phyloP scores from a whole-genome alignment of 35 echinoderm and acorn worm genomes.

The Lytechinus variegatus region DNA sequence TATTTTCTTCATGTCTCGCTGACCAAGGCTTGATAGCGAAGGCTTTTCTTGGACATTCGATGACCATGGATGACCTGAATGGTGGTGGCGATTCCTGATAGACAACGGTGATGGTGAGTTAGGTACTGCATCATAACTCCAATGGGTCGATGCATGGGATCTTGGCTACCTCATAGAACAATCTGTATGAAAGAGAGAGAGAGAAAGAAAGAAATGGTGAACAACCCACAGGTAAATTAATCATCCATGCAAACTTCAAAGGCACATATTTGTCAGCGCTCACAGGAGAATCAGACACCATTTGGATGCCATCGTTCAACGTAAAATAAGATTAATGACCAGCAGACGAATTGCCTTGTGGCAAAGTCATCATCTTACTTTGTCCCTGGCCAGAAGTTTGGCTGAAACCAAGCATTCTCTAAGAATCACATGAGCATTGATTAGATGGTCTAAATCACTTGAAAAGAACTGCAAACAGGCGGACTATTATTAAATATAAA shows the following conservation, averaged over 20 bases:
- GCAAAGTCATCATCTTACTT: no score
- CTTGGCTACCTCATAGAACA: slow-evolving; percentile 95
- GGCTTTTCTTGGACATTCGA: neutral
- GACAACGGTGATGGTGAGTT: neutral
- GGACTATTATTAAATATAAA: no score
- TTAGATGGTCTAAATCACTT: no score
- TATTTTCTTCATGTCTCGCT: neutral
- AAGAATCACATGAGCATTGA: no score
- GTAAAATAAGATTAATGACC: no score
- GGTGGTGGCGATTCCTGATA: neutral
- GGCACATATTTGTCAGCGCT: neutral
- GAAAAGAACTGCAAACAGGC: no score
- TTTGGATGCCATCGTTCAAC: no score
- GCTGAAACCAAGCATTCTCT: no score
- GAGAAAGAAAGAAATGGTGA: neutral
- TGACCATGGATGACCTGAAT: neutral
- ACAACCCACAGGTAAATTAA: neutral
- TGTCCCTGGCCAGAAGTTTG: no score
- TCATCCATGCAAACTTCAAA: neutral
- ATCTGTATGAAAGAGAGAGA: slow-evolving; percentile 51
- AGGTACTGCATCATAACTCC: slow-evolving; percentile 27
- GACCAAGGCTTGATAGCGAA: neutral
- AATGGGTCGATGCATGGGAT: slow-evolving; percentile 67
- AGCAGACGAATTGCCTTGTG: no score
- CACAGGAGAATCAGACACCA: neutral